phyloP scores from a whole-genome alignment of 2,797 vertebrate species.

The Micropoecilia bifurca region DNA sequence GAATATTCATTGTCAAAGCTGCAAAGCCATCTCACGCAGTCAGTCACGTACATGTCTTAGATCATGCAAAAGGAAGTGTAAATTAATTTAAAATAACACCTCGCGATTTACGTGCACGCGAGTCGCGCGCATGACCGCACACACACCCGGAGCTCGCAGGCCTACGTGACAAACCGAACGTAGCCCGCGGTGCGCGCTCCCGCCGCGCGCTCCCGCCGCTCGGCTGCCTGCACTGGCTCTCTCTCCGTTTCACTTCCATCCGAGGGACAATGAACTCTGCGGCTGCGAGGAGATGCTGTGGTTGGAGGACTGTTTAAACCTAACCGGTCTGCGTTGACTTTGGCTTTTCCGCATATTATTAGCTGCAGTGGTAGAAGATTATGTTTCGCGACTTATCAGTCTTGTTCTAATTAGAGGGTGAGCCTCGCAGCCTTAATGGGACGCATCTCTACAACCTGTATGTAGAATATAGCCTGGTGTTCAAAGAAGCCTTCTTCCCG shows the following conservation, averaged over 20 bases:
- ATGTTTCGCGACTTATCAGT: neutral
- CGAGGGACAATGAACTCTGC: neutral
- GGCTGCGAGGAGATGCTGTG: neutral
- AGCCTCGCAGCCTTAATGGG: neutral
- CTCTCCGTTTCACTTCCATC: slow-evolving; percentile 50
- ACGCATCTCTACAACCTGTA: neutral
- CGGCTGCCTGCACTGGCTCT: neutral
- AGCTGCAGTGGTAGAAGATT: neutral
- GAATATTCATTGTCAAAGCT: neutral
- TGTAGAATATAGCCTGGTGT: neutral
- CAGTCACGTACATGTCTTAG: neutral
- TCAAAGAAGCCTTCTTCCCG: neutral
- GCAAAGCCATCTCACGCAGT: neutral
- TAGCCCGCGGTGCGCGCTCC: slow-evolving; percentile 64
- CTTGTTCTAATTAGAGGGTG: neutral
- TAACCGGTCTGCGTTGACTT: neutral
- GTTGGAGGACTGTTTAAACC: neutral
- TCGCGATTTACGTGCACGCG: neutral
- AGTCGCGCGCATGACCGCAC: neutral
- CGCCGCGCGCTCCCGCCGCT: slow-evolving; percentile 50
- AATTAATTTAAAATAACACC: neutral
- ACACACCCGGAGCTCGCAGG: slow-evolving; percentile 28
- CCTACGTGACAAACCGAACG: slow-evolving; percentile 85
- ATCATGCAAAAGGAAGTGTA: neutral
- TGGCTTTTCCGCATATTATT: neutral